These are phyloP conservation scores for Holacanthella duospinosa DNA, from an alignment of 2,888 invertebrate genomes.

Conservation along the genomic window DNA sequence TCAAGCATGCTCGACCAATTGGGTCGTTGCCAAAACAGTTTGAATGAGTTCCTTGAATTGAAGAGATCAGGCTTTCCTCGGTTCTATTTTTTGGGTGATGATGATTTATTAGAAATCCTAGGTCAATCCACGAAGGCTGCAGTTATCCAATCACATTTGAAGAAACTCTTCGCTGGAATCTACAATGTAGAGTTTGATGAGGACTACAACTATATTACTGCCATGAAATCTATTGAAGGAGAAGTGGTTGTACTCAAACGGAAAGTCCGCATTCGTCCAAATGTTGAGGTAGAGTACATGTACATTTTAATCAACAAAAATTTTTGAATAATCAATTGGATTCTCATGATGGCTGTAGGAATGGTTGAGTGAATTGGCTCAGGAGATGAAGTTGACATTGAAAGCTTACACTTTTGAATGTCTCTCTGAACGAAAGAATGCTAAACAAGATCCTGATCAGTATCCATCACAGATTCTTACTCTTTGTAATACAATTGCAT, in stretches of 20 bases:
- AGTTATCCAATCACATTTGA: constrained; percentile 86
- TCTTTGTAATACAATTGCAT: constrained; percentile 70
- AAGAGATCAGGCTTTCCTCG: constrained; percentile 88
- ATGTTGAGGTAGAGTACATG: constrained; percentile 57
- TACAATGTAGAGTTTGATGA: constrained; percentile 62
- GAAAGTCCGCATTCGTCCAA: constrained; percentile 58
- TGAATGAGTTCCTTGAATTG: constrained; percentile 87
- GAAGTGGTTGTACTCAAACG: constrained; percentile 59
- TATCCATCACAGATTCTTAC: constrained; percentile 73
- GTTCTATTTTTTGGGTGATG: constrained; percentile 94
- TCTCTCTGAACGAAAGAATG: constrained; percentile 41
- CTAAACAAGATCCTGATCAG: constrained; percentile 50
- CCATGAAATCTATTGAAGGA: constrained; percentile 64
- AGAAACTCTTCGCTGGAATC: constrained; percentile 89
- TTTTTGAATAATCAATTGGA: constrained; percentile 5
- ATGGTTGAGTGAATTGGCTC: constrained; percentile 70
- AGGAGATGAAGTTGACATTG: constrained; percentile 68
- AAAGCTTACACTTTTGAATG: constrained; percentile 56
- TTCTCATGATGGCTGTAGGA: constrained; percentile 43
- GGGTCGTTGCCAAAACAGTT: constrained; percentile 80
- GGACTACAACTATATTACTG: constrained; percentile 50
- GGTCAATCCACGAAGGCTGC: constrained; percentile 81
- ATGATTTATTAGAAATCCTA: constrained; percentile 88
- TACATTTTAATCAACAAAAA: not conserved
- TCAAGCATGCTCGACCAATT: constrained; percentile 77